These are phyloP conservation scores for Stomatorhinus walkeri DNA, from an alignment of 2,797 vertebrate genomes.

Conservation along the genomic window DNA sequence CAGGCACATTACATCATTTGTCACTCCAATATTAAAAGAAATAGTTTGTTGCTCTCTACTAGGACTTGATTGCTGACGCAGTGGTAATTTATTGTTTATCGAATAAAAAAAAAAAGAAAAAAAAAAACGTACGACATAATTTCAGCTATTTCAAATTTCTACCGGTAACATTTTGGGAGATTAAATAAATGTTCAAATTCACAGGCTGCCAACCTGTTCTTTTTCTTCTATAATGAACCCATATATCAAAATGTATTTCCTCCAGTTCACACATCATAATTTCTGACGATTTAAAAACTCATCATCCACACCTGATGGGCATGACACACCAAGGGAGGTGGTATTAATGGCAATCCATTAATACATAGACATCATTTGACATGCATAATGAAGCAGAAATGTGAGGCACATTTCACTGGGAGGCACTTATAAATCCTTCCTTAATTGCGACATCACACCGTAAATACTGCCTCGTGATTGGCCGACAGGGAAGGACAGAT, in stretches of 20 bases:
- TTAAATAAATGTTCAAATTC: background rate
- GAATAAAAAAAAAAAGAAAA: background rate
- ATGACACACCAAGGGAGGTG: constrained; percentile 25
- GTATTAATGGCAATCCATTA: constrained; percentile 14
- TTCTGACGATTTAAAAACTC: constrained; percentile 20
- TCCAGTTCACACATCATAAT: background rate
- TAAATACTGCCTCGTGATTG: background rate
- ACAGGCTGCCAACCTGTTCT: background rate
- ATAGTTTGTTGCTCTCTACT: background rate
- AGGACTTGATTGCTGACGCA: background rate
- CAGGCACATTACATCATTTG: background rate
- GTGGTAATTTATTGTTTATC: background rate
- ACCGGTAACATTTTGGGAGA: constrained; percentile 27
- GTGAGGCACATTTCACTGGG: background rate
- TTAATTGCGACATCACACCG: background rate
- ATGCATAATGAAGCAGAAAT: constrained; percentile 4
- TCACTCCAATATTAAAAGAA: background rate
- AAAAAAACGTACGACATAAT: background rate
- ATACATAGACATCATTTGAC: constrained; percentile 21
- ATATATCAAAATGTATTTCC: constrained; percentile 13
- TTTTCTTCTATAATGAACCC: constrained; percentile 24
- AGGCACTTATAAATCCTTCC: constrained; percentile 23
- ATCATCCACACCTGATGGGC: constrained; percentile 26
- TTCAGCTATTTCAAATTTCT: background rate
- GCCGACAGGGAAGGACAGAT: background rate